Evolutionary conservation across 2,113 vertebrate genomes (phyloP), one percentile per base, ranked within the genome.

Genomic region (Triplophysa siluroides): DNA sequence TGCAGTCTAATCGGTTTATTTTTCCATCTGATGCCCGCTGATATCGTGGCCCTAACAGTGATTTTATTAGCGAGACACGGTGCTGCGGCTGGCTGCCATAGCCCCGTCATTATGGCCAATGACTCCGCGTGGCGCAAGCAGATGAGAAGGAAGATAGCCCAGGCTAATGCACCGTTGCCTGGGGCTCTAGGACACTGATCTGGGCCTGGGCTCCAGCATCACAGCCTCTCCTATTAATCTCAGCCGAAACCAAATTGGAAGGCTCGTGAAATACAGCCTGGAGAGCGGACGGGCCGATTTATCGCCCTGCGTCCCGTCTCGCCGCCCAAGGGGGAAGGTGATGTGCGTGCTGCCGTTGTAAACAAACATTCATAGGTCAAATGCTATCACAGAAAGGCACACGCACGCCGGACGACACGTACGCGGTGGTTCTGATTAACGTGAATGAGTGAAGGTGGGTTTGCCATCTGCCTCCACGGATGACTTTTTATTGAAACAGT

Each of bases 1-100:
- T 92, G 93, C 90, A 93, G 86, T 90, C 90, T 95, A 98, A 97
- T 95, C 88, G 87, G 92, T 95, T 98, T 98, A 96, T 92, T 91
- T 91, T 92, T 96, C 94, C 95, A 92, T 94, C 95, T 94, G 96
- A 97, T 97, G 94, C 91, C 93, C 85, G 64, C 94, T 94, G 96
- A 96, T 96, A 96, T 94, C 86, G 90, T 91, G 91, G 93, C 92
- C 91, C 94, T 91, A 93, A 92, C 91, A 92, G 92, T 95, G 96
- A 98, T 97, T 96, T 95, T 94, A 98, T 98, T 96, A 96, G 78
- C 75, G 86, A 86, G 89, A 89, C 88, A 91, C 91, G 91, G 85
- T 92, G 89, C 89, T 91, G 94, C 91, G 80, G 73, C 80, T 65
- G 92, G 92, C 91, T 89, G 90, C 91, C 93, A 91, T 86, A 89